These are phyloP conservation scores for Prolemur simus DNA, from an alignment of 2,113 vertebrate species.

Conservation along the genomic window DNA sequence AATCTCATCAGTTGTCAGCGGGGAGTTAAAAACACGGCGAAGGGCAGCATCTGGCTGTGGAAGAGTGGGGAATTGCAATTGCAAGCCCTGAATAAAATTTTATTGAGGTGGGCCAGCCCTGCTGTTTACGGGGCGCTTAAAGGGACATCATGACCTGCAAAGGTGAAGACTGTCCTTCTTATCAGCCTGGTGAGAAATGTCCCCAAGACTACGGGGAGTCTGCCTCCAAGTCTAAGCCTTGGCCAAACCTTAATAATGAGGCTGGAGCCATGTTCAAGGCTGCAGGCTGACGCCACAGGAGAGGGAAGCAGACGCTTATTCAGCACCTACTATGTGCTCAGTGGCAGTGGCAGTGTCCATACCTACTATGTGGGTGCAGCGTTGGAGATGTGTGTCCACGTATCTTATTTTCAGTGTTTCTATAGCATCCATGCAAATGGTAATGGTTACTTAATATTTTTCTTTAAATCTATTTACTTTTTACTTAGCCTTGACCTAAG, in stretches of 20 bases:
- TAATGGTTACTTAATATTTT: not conserved
- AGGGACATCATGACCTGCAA: not conserved
- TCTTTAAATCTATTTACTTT: not conserved
- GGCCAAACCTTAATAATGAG: not conserved
- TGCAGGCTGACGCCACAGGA: not conserved
- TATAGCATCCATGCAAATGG: rapidly evolving
- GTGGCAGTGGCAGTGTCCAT: too few species aligned
- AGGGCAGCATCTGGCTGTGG: not conserved
- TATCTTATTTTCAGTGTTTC: not conserved
- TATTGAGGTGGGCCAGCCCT: not conserved
- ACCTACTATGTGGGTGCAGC: rapidly evolving
- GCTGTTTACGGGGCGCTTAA: not conserved
- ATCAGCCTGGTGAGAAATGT: not conserved
- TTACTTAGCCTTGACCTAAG: not conserved
- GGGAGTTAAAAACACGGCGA: slow-evolving; percentile 21
- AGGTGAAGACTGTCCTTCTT: not conserved
- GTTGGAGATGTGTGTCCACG: rapidly evolving
- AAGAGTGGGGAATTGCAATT: not conserved
- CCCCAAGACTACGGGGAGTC: not conserved
- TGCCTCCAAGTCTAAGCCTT: not conserved
- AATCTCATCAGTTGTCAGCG: not conserved
- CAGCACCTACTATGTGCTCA: not conserved
- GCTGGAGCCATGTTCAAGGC: not conserved
- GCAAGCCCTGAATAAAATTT: not conserved
- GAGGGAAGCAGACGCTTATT: not conserved